phyloP scores from a whole-genome alignment of 2,888 invertebrate species.

The Phengaris arion region DNA sequence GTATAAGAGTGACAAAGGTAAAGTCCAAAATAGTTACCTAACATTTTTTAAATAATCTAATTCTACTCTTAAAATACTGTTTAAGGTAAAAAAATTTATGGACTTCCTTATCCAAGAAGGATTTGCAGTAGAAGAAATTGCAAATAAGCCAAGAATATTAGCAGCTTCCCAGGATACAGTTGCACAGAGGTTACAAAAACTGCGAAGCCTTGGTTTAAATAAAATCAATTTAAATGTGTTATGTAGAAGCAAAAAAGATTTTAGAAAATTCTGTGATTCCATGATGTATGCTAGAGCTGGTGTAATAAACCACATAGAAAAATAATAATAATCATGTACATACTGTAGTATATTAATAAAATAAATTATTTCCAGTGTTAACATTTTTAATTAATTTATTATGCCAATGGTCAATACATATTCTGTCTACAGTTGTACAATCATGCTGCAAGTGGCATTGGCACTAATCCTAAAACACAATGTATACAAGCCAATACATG shows the following conservation, averaged over 20 bases:
- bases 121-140: conserved; percentile 74
- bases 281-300: conserved; percentile 35
- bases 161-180: conserved; percentile 79
- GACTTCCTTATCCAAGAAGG: conserved; percentile 79
- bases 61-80: conserved; percentile 35
- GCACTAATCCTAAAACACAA: conserved; percentile 20
- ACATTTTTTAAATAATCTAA: neutral
- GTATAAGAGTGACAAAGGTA: conserved; percentile 79
- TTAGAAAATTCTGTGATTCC: conserved; percentile 70
- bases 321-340: neutral
- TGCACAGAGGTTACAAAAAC: conserved; percentile 68
- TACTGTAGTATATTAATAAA: conserved; percentile 2
- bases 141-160: conserved; percentile 75
- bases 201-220: conserved; percentile 67
- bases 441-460: conserved; percentile 10
- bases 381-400: conserved; percentile 22
- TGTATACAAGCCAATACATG: conserved; percentile 13
- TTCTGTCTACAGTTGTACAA: conserved; percentile 8
- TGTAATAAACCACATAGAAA: neutral
- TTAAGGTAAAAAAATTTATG: conserved; percentile 78
- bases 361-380: conserved; percentile 13
- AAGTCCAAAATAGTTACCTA: neutral
- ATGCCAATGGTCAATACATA: conserved; percentile 26
- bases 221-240: conserved; percentile 76
- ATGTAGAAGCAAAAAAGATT: conserved; percentile 78